Base-by-base conservation (phyloP, 1,140 invertebrate genomes). In the Papilio helenus region DNA sequence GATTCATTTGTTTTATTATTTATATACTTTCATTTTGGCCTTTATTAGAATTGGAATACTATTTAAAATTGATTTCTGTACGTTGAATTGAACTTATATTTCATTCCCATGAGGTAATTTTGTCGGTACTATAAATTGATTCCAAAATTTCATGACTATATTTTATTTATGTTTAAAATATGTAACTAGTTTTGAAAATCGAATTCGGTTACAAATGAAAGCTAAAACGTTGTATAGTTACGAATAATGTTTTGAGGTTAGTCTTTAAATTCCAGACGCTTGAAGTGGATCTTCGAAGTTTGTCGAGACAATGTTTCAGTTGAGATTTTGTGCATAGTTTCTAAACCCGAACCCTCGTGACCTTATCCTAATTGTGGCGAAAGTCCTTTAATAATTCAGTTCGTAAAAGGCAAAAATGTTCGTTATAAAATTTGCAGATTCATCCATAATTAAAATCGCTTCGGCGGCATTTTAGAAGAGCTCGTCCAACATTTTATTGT, bases 371-470 rank as follows among this genome's bases (percentile, higher is more conserved):
- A 77, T 61, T 77, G 76, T 77, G 76, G 51, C n/a, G 76, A 61
- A 77, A 65, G 55, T 61, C 29, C 55, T 61, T 77, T 77, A 77
- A 77, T 77, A 77, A 77, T 77, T 77, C 76, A 58, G 55, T 42
- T n/a, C 76, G 76, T 77, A 77, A 77, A 77, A 77, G 55, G 76
- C 51, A 77, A 61, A 77, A 77, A 42, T 77, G 23, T 77, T 23
- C 76, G 29, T 61, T 55, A 42, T 77, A 34, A 77, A 77, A 77
- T 77, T 77, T 65, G 55, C 76, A 77, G 76, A 77, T 61, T 77
- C 76, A 77, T 77, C 55, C 76, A 77, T 77, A 77, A 77, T 77
- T 77, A 77, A 77, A 77, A 77, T 77, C 76, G 76, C 76, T 42
- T 44, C 51, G 44, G 29, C n/a, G 18, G 51, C 51, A 49, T 73